Conservation (phyloP, 2,888 invertebrate species). For the Syrphus vitripennis region DNA sequence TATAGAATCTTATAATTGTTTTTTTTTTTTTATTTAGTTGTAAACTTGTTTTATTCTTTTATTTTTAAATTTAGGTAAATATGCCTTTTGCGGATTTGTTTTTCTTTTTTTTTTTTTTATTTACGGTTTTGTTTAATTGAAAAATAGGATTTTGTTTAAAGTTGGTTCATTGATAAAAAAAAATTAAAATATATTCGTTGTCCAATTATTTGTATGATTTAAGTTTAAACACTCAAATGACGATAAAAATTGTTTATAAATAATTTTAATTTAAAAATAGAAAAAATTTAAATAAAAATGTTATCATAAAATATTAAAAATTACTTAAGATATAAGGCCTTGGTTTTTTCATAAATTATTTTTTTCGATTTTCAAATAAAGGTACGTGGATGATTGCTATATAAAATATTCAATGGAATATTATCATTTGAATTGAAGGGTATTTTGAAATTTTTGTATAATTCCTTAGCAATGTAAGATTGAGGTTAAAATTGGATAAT, state of each 20-base stretch:
- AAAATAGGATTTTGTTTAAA: background rate
- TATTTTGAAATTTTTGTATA: background rate
- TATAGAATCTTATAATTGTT: conserved; percentile 57
- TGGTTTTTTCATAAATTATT: background rate
- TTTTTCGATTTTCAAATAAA: background rate
- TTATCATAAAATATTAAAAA: background rate
- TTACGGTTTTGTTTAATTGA: conserved; percentile 40
- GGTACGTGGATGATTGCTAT: background rate
- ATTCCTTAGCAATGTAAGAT: background rate
- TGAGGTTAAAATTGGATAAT: background rate
- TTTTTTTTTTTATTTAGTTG: too few species aligned
- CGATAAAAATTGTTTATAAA: conserved; percentile 16
- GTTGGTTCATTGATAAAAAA: conserved; percentile 43
- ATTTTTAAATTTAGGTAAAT: background rate
- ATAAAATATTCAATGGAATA: background rate
- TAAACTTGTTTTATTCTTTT: conserved; percentile 32
- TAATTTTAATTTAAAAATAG: background rate
- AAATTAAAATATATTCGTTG: conserved; percentile 5
- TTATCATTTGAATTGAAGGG: background rate
- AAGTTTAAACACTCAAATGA: conserved; percentile 54
- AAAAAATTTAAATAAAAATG: background rate
- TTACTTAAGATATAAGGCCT: background rate
- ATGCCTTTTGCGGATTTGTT: conserved; percentile 13
- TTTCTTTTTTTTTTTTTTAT: conserved; percentile 7
- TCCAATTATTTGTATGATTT: conserved; percentile 21